A percentile compares a stretch with the other conserved stretches of the same genome.
Evolutionary conservation across 2,888 invertebrate genomes (phyloP).

Genomic region (Oligia strigilis): DNA sequence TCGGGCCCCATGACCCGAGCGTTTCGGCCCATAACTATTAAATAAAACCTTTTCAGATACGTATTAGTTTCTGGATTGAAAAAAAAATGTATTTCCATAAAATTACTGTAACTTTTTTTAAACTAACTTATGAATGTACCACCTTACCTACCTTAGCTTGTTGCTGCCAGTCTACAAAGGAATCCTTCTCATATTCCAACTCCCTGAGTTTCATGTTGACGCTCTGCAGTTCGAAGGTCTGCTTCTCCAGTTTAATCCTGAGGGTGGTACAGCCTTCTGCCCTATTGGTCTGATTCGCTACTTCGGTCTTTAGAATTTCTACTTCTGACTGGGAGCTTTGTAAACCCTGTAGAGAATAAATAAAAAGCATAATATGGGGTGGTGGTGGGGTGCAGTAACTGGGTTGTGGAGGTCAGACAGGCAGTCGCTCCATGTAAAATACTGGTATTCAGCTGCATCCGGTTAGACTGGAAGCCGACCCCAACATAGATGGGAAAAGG

Average conservation of each 20-base stretch:
- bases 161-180: constrained; percentile 88
- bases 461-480: no score
- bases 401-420: no score
- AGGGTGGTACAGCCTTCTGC: constrained; percentile 81
- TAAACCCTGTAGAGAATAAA: constrained; percentile 81
- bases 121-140: background rate
- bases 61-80: no score
- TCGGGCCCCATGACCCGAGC: no score
- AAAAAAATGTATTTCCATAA: no score
- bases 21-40: no score
- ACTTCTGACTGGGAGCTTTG: constrained; percentile 90
- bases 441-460: no score
- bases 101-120: background rate
- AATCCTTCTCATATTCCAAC: constrained; percentile 86
- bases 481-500: no score
- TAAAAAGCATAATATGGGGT: background rate
- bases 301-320: constrained; percentile 84
- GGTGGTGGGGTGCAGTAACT: no score
- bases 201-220: constrained; percentile 83
- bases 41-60: no score
- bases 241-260: constrained; percentile 83
- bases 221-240: constrained; percentile 84
- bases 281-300: constrained; percentile 79
- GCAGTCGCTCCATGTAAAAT: no score
- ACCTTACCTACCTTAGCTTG: constrained; percentile 80